Percentiles rank a stretch among this genome's conserved stretches.
Conservation (phyloP, 2,113 vertebrate genomes). For the Apistogramma diplotaenia region DNA sequence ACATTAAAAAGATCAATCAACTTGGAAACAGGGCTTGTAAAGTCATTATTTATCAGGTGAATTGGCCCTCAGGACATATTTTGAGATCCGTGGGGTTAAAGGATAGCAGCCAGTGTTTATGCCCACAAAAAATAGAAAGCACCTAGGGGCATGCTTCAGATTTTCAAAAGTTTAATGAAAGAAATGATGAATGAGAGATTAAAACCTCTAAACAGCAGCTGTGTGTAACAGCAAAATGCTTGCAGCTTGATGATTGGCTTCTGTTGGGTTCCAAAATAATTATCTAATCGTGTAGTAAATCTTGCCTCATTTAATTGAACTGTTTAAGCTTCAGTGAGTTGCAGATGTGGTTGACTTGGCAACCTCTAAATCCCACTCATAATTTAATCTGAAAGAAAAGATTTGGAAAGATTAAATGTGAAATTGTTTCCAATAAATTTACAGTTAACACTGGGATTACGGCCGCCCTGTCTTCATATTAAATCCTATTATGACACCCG, state of each 20-base stretch:
- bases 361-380: background rate
- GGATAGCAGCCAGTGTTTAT: background rate
- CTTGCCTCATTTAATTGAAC: background rate
- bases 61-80: too few species aligned
- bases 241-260: background rate
- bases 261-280: background rate
- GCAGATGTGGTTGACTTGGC: background rate
- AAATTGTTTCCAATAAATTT: constrained; percentile 9
- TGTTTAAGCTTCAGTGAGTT: background rate
- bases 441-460: constrained; percentile 19
- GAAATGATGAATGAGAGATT: background rate
- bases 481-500: constrained; percentile 30
- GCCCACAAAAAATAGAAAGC: background rate
- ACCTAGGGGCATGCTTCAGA: background rate
- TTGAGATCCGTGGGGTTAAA: background rate
- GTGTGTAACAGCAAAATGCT: background rate
- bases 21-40: too few species aligned
- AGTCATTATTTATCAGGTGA: too few species aligned
- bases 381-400: constrained; percentile 17
- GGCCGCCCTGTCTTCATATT: background rate
- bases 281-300: background rate
- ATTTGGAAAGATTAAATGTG: constrained; percentile 11
- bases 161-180: background rate
- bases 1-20: too few species aligned
- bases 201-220: background rate